Percentiles rank a stretch among this genome's conserved stretches.
phyloP scores from a whole-genome alignment of 2,113 vertebrate genomes.

The Triplophysa rosa region DNA sequence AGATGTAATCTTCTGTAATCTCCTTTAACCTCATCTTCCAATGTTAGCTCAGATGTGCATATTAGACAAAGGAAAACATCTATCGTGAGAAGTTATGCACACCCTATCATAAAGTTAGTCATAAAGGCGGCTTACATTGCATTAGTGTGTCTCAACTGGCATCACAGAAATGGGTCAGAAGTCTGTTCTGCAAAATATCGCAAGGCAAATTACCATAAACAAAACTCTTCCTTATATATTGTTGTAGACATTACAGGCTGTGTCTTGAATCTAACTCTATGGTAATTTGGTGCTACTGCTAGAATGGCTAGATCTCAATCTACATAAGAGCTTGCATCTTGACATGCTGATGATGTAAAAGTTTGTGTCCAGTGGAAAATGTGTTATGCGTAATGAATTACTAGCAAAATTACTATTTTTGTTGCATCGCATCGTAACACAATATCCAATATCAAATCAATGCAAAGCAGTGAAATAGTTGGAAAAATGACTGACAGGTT shows the following conservation, averaged over 20 bases:
- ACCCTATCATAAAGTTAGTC: slow-evolving; percentile 5
- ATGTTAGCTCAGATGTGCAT: slow-evolving; percentile 16
- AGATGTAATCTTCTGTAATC: slow-evolving; percentile 31
- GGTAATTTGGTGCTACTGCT: too few relatives aligned
- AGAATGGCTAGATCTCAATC: too few relatives aligned
- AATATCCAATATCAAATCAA: background rate
- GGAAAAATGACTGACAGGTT: slow-evolving; percentile 46
- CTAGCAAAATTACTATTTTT: background rate
- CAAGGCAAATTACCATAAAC: too few relatives aligned
- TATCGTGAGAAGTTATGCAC: background rate
- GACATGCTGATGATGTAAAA: too few relatives aligned
- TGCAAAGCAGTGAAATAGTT: background rate
- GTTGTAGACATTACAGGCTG: too few relatives aligned
- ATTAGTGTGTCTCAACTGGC: background rate
- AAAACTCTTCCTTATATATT: too few relatives aligned
- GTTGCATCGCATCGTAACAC: background rate
- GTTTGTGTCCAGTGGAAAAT: background rate
- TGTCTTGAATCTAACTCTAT: too few relatives aligned
- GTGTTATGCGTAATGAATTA: background rate
- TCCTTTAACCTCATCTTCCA: slow-evolving; percentile 4
- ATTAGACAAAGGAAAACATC: slow-evolving; percentile 19
- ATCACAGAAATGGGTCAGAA: background rate
- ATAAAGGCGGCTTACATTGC: background rate
- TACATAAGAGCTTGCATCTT: too few relatives aligned
- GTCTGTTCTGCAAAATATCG: background rate